Evolutionary conservation across 2,888 invertebrate species (phyloP), one percentile per base, ranked within the genome.

Genomic region (Auanema sp.): DNA sequence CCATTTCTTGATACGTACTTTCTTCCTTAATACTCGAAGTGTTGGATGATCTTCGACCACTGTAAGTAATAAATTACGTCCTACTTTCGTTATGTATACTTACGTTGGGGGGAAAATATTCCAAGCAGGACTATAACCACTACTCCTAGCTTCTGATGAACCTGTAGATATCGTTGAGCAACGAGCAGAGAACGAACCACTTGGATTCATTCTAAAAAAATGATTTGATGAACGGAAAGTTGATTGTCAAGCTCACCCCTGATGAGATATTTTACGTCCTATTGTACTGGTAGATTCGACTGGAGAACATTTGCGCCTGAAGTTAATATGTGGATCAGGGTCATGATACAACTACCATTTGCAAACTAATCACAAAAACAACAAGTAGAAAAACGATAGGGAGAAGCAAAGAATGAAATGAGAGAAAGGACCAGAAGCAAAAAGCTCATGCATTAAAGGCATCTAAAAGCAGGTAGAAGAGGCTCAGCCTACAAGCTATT

Each of bases 41-140:
- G 25, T 60, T 60, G 6, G 60, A 60, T 2, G 60, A 23, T n/a
- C 60, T 44, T 18, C 60, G 21, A 47, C 54, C 51, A 18, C 47
- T 47, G 47, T 21, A 47, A 47, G 47, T 16, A 47, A 47, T 8
- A 47, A 3, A 5, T 47, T 21, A 6, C 47, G 47, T 21, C 10
- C 16, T 47, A 5, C 47, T 21, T 21, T 5, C 47, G 3, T 33
- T 5, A 33, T 8, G 4, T 33, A 18, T 10, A 62, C 62, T 62
- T 5, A 62, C 58, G 41, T 24, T 14, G 61, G 58, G 10, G 59
- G 62, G 59, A 66, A 66, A n/a, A 66, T 57, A 18, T 55, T 55
- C 60, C 60, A 60, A 16, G 33, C 54, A 47, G 55, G 60, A 43
- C 25, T 60, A 21, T 47, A 21, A 21, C 16, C 47, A 47, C 25